A percentile compares a stretch with the other conserved stretches of the same genome.
These are phyloP conservation scores for Andrena marginata DNA, from an alignment of 2,888 invertebrate genomes.

Conservation along the genomic window DNA sequence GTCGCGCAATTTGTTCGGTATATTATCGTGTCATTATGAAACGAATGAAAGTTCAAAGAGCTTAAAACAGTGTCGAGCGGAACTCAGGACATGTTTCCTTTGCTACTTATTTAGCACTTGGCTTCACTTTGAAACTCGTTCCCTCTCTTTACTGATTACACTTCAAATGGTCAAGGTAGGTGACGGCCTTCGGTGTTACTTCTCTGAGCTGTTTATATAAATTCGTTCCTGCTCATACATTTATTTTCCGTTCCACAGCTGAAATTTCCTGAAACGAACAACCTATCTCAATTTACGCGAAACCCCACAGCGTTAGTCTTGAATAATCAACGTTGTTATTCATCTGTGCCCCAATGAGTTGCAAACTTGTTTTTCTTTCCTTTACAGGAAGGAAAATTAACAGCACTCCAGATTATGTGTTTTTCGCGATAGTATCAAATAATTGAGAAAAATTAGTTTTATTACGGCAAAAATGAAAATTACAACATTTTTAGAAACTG, in stretches of 20 bases:
- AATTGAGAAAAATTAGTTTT: not conserved
- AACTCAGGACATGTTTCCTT: not conserved
- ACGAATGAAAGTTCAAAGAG: not conserved
- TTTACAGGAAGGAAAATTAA: not conserved
- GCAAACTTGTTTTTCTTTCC: not conserved
- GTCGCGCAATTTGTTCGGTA: not conserved
- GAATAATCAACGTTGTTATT: conserved; percentile 12
- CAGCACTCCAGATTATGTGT: not conserved
- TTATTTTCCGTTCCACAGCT: conserved; percentile 1
- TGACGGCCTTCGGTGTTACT: conserved; percentile 12
- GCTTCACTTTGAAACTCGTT: not conserved
- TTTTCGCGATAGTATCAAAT: not conserved
- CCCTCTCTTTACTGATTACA: conserved; percentile 22
- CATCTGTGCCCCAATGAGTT: not conserved
- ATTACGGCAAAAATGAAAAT: too few species aligned
- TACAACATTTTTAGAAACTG: too few species aligned
- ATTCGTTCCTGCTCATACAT: not conserved
- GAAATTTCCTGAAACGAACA: not conserved
- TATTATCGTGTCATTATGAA: not conserved
- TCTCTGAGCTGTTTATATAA: conserved; percentile 29
- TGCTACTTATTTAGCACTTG: too few species aligned
- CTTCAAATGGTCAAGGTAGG: not conserved
- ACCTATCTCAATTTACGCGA: conserved; percentile 4
- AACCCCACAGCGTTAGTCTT: not conserved
- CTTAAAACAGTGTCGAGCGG: not conserved